Evolutionary conservation across 2,888 invertebrate species (phyloP), one percentile per base, ranked within the genome.

Genomic region (Artemia sinica): DNA sequence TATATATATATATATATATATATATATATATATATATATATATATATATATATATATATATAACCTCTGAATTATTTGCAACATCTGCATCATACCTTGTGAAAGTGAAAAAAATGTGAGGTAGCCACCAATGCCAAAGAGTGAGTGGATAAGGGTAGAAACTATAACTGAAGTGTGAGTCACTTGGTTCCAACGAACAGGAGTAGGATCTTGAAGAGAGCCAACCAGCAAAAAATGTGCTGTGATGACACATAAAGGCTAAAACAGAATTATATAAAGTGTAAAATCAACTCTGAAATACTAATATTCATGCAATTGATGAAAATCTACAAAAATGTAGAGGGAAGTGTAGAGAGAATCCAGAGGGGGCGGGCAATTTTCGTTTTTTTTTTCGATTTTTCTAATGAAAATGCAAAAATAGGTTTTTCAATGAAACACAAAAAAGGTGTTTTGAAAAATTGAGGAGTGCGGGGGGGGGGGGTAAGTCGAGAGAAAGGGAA

Each of bases 201-300:
- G 84, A 65, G 84, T 84, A 8, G 87, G 86, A 73, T 87, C 84
- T 75, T 85, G 83, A 78, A 91, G 85, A 58, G 89, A 89, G 71
- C 85, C 84, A 79, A 88, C 90, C 73, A 91, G 84, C 72, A 91
- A 81, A 77, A 87, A 90, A 91, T 69, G 88, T 88, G 77, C 89
- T 90, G 79, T 90, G 90, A 75, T 91, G 90, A 76, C 90, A 91
- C 89, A 91, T 89, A 77, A 89, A 91, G n/a, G 89, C 88, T 86
- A 77, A 66, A 79, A 78, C 68, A 73, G 72, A 70, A 70, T 68
- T 65, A 66, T 68, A 67, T 13, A 69, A 28, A 1, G 14, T 63
- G 28, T 51, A 70, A n/a, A 52, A 41, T 66, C 3, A 28, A 28
- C 49, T 14, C 2, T n/a, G 66, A 52, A 68, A 71, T 51, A 9